Evolutionary conservation across 2,797 vertebrate genomes (phyloP).

Genomic region (Petrocephalus sullivani): DNA sequence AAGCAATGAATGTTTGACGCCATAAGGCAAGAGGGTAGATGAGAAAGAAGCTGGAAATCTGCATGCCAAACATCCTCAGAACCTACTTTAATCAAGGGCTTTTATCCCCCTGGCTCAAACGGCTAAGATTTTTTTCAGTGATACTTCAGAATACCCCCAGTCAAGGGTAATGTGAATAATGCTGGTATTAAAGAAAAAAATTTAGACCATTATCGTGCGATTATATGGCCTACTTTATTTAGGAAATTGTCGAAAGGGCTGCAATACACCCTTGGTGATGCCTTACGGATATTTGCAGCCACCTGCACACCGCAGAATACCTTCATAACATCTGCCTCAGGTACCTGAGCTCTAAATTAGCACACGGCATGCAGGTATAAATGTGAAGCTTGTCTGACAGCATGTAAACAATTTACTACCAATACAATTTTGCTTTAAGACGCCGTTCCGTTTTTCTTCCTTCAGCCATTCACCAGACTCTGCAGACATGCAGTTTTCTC

Average conservation of each 20-base stretch:
- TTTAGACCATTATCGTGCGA: background rate
- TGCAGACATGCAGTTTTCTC: background rate
- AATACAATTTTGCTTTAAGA: background rate
- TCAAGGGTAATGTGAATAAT: background rate
- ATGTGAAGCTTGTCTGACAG: background rate
- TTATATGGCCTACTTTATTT: background rate
- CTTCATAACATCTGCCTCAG: background rate
- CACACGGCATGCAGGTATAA: background rate
- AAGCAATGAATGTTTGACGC: background rate
- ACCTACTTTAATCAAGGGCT: background rate
- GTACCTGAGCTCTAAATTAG: background rate
- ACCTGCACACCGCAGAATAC: background rate
- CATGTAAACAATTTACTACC: background rate
- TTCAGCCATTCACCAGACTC: background rate
- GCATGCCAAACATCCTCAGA: background rate
- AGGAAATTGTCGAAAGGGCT: background rate
- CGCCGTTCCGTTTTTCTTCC: background rate
- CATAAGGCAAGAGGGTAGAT: background rate
- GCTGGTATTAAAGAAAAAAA: background rate
- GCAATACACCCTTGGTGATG: background rate
- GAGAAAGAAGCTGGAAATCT: background rate
- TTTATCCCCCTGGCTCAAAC: background rate
- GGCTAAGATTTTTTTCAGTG: background rate
- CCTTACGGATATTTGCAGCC: background rate
- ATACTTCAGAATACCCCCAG: background rate